A percentile compares a stretch with the other conserved stretches of the same genome.
Conservation (phyloP, 2,888 invertebrate species). For the Andrena trimmerana region DNA sequence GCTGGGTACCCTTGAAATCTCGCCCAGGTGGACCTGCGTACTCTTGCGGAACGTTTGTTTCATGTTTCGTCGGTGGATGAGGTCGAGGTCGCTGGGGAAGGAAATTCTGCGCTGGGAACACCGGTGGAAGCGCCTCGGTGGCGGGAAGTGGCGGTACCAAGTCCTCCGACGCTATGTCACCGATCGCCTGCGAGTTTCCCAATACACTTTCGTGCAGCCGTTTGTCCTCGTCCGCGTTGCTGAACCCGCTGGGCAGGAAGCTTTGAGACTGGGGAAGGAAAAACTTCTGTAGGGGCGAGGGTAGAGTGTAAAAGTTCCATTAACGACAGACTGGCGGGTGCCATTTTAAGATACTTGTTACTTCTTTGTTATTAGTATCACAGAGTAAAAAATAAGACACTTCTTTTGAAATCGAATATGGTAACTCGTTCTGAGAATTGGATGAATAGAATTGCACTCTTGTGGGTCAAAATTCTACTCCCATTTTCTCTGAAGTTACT, state of each 20-base stretch:
- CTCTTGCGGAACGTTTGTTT: slow-evolving; percentile 40
- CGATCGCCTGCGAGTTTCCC: slow-evolving; percentile 69
- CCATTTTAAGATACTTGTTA: too few species aligned
- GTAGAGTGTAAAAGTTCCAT: too few species aligned
- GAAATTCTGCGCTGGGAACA: slow-evolving; percentile 79
- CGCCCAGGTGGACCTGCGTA: slow-evolving; percentile 44
- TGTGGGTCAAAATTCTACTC: too few species aligned
- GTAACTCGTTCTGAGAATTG: too few species aligned
- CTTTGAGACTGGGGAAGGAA: slow-evolving; percentile 75
- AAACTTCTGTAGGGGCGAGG: not conserved
- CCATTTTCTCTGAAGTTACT: too few species aligned
- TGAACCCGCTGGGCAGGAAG: slow-evolving; percentile 76
- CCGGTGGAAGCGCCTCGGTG: slow-evolving; percentile 78
- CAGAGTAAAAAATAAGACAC: too few species aligned
- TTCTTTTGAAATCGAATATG: too few species aligned
- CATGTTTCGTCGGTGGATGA: slow-evolving; percentile 47
- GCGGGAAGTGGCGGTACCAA: slow-evolving; percentile 78
- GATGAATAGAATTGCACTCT: too few species aligned
- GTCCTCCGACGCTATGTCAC: slow-evolving; percentile 75
- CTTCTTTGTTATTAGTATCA: too few species aligned
- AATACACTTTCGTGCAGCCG: slow-evolving; percentile 73
- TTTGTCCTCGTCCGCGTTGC: slow-evolving; percentile 76
- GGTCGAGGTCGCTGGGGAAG: slow-evolving; percentile 58
- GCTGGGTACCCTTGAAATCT: slow-evolving; percentile 31
- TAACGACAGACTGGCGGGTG: too few species aligned